Evolutionary conservation across 2,113 vertebrate species (phyloP), one percentile per base, ranked within the genome.

Genomic region (Limanda limanda): DNA sequence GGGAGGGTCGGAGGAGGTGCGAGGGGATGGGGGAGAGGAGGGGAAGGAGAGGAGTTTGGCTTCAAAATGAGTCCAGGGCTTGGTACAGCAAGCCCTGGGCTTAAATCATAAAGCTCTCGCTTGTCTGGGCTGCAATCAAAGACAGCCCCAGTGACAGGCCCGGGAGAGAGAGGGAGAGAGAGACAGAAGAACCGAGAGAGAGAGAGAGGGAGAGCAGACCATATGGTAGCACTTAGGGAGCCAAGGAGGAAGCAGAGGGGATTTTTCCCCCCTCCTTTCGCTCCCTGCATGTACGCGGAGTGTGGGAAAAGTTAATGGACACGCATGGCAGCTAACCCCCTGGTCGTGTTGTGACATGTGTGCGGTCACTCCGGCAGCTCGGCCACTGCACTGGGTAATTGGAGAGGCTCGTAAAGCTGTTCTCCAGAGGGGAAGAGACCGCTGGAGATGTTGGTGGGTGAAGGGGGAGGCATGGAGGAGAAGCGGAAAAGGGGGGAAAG

Each of bases 281-380:
- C 77, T 89, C 83, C 89, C 92, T 87, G 92, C 88, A 92, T 67
- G 90, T 92, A 94, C 83, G 42, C 80, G 90, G 94, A 96, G 95
- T 96, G 96, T 97, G 96, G 96, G 96, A 97, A 97, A 97, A 96
- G 95, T 96, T 96, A 95, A 96, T 95, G 95, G 96, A 94, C 95
- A 95, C 94, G 95, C 96, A 96, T 96, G 95, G 95, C 94, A 94
- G 95, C 95, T 95, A 95, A 95, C 95, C 95, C 88, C 89, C 79
- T 82, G 78, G 93, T 93, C 85, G 78, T 94, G 93, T 93, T 94
- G 93, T 94, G 92, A 94, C 92, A 94, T 94, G 94, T 94, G 92
- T 94, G 86, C 91, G 92, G 93, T 92, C 92, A 92, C 83, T 91
- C 91, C 89, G 67, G 90, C 86, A 90, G 90, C 85, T 87, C 89